Conservation (phyloP, 2,888 invertebrate species). For the Pasiphila rectangulata region DNA sequence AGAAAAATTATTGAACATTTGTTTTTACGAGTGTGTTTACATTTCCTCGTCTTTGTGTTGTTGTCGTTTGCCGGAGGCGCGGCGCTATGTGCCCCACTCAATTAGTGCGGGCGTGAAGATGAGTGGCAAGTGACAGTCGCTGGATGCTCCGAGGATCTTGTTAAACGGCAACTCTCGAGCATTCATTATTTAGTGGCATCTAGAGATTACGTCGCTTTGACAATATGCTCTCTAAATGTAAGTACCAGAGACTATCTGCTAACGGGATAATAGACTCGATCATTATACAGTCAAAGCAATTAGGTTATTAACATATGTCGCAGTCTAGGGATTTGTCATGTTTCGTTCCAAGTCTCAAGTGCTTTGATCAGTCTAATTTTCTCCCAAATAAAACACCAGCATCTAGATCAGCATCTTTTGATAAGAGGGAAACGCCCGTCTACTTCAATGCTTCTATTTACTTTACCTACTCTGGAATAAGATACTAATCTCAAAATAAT, state of each 20-base stretch:
- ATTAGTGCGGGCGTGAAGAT: slow-evolving; percentile 50
- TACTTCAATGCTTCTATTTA: slow-evolving; percentile 6
- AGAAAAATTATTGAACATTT: slow-evolving; percentile 30
- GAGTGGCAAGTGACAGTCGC: slow-evolving; percentile 48
- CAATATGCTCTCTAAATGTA: slow-evolving; percentile 18
- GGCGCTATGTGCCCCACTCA: slow-evolving; percentile 45
- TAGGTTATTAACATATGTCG: slow-evolving; percentile 2
- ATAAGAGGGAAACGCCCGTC: background rate
- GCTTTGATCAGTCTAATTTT: background rate
- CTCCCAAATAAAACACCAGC: background rate
- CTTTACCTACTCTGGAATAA: slow-evolving; percentile 12
- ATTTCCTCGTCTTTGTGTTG: slow-evolving; percentile 38
- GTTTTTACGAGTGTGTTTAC: slow-evolving; percentile 48
- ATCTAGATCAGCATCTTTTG: background rate
- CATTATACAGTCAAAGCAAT: slow-evolving; percentile 14
- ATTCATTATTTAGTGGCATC: slow-evolving; percentile 48
- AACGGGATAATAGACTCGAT: slow-evolving; percentile 14
- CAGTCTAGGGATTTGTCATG: background rate
- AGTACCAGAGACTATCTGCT: slow-evolving; percentile 30
- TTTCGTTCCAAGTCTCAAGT: background rate
- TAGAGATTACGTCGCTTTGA: slow-evolving; percentile 27
- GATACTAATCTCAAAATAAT: slow-evolving; percentile 36
- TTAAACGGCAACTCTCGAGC: slow-evolving; percentile 37
- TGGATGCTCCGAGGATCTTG: slow-evolving; percentile 42
- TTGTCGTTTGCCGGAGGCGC: slow-evolving; percentile 34